Evolutionary conservation across 1,140 invertebrate species (phyloP).

Genomic region (Ceratosolen solmsi): DNA sequence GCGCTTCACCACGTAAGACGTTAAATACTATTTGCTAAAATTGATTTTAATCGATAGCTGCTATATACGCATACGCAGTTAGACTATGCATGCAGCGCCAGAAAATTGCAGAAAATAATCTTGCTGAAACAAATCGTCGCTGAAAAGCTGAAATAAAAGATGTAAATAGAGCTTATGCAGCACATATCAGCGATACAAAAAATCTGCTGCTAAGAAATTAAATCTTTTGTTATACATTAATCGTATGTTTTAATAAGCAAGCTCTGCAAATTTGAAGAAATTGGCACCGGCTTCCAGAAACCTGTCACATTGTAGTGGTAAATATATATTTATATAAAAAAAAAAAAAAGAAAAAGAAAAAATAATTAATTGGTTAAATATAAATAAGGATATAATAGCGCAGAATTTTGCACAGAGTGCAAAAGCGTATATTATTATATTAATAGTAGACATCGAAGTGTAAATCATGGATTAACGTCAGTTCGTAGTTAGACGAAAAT

Average conservation of each 20-base stretch:
- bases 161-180: slow-evolving; percentile 55
- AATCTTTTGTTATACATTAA: slow-evolving; percentile 45
- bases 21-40: slow-evolving; percentile 42
- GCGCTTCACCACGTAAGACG: background rate
- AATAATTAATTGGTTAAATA: slow-evolving; percentile 51
- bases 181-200: slow-evolving; percentile 52
- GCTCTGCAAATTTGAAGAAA: slow-evolving; percentile 63
- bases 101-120: slow-evolving; percentile 69
- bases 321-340: slow-evolving; percentile 49
- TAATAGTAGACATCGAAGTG: slow-evolving; percentile 19
- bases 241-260: slow-evolving; percentile 65
- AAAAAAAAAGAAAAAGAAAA: slow-evolving; percentile 20
- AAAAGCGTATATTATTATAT: slow-evolving; percentile 27
- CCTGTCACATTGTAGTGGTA: slow-evolving; percentile 61
- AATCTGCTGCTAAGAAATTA: slow-evolving; percentile 45
- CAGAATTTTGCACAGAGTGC: slow-evolving; percentile 19
- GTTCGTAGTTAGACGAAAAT: background rate
- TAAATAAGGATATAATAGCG: slow-evolving; percentile 17
- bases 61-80: slow-evolving; percentile 71
- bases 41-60: slow-evolving; percentile 67
- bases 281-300: slow-evolving; percentile 69
- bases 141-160: slow-evolving; percentile 58
- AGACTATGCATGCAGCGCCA: slow-evolving; percentile 73
- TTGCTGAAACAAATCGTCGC: slow-evolving; percentile 72
- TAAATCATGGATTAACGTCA: slow-evolving; percentile 8